A percentile compares a stretch with the other conserved stretches of the same genome.
phyloP scores from a whole-genome alignment of 2,797 vertebrate genomes.

The Spheniscus humboldti region DNA sequence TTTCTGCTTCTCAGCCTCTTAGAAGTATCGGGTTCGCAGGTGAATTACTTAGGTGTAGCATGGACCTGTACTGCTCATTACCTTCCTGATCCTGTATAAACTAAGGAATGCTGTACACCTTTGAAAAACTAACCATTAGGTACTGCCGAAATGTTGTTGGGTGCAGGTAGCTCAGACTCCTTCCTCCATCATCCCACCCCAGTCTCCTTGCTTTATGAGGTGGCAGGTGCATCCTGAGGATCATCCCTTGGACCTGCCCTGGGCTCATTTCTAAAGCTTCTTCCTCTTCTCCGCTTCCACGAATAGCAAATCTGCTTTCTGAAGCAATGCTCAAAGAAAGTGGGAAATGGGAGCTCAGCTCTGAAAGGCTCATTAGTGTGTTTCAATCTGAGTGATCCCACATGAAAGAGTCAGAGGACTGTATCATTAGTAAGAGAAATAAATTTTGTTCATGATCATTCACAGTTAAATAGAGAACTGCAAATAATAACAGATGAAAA shows the following conservation, averaged over 20 bases:
- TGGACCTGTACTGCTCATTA: not conserved
- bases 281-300: not conserved
- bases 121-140: not conserved
- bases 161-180: not conserved
- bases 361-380: constrained; percentile 52
- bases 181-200: not conserved
- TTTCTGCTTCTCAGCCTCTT: not conserved
- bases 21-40: not conserved
- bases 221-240: not conserved
- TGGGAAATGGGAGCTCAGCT: constrained; percentile 2
- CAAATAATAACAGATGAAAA: constrained; percentile 51
- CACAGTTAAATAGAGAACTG: constrained; percentile 41
- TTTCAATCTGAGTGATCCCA: constrained; percentile 37
- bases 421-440: constrained; percentile 39
- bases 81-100: not conserved
- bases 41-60: not conserved
- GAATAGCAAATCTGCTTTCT: constrained; percentile 17
- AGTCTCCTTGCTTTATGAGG: not conserved
- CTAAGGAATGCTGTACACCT: not conserved
- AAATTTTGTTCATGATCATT: constrained; percentile 27
- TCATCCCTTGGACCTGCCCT: not conserved
- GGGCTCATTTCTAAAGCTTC: not conserved
- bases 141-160: not conserved
- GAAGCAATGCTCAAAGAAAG: constrained; percentile 33
- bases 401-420: constrained; percentile 34